Base-by-base conservation (phyloP, 1,140 invertebrate species). In the Coelopa frigida region DNA sequence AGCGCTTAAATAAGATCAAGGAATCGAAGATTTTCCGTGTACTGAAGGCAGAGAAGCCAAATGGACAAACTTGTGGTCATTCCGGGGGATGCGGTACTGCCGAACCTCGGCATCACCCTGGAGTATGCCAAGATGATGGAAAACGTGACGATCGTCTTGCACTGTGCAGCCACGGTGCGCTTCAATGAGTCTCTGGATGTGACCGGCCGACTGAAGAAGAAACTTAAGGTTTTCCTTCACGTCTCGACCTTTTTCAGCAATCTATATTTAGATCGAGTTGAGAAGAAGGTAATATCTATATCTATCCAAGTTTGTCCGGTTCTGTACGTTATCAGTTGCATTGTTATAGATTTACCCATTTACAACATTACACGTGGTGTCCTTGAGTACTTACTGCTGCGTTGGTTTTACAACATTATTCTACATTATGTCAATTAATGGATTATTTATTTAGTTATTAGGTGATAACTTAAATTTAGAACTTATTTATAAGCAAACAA, bases 81-180 rank as follows among this genome's bases (percentile, higher is more conserved):
- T 26, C 47, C 59, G 6, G 73, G 73, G 0, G 72, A 76, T 47
- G 49, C 58, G 33, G 17, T 53, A 0, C 39, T 51, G 20, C 52
- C 55, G 0, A 20, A 41, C 0, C 15, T 66, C 24, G 63, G 60
- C 33, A 61, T 66, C 20, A 36, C 51, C 5, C 18, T 45, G 20
- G 17, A 46, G 36, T 32, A 54, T 48, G 11, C 40, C 12, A 6
- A 44, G n/a, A 37, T 37, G 12, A 57, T 73, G 0, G 73, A 83
- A 5, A 75, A 80, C 50, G 84, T 95, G 0, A 82, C 87, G 3
- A 73, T 98, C 12, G 80, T 98, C 3, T 95, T 94, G 66, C 92
- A 98, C 63, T 85, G 85, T 2, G 95, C 94, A 1, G 94, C 95
- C 0, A 96, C 89, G 27, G 84, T 98, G 5, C 55, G 61, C 1